Percentiles rank a stretch among this genome's conserved stretches.
Evolutionary conservation across 2,113 vertebrate genomes (phyloP).

Genomic region (Plecturocebus donacophilus): DNA sequence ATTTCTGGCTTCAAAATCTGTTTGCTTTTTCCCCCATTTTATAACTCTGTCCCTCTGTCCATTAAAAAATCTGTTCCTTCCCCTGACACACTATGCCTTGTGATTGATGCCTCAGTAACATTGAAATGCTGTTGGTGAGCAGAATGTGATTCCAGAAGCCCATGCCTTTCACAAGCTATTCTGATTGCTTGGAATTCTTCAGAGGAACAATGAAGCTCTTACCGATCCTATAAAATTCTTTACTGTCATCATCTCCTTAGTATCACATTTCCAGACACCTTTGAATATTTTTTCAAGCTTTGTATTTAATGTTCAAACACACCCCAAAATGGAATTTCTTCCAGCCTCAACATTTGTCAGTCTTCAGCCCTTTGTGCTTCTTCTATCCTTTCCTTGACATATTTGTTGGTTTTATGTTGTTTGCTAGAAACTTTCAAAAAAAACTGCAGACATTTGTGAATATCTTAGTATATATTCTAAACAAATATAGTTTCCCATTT

Average conservation of each 20-base stretch:
- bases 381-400: no score
- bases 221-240: neutral
- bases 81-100: fast-evolving
- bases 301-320: neutral
- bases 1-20: neutral
- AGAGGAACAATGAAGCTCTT: fast-evolving
- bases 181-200: no score
- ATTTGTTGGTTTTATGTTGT: neutral
- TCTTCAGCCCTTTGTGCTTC: neutral
- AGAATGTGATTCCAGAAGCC: neutral
- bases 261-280: neutral
- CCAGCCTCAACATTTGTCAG: neutral
- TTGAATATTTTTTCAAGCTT: neutral
- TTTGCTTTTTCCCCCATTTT: neutral
- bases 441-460: neutral
- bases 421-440: neutral
- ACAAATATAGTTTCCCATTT: no score
- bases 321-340: no score
- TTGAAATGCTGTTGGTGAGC: fast-evolving
- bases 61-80: fast-evolving
- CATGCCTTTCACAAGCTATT: fast-evolving
- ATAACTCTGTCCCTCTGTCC: neutral
- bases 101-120: fast-evolving
- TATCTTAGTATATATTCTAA: no score
- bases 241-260: fast-evolving